A percentile compares a stretch with the other conserved stretches of the same genome.
These are phyloP conservation scores for Darevskia nairensis DNA, from an alignment of 2,797 vertebrate species.

Conservation along the genomic window DNA sequence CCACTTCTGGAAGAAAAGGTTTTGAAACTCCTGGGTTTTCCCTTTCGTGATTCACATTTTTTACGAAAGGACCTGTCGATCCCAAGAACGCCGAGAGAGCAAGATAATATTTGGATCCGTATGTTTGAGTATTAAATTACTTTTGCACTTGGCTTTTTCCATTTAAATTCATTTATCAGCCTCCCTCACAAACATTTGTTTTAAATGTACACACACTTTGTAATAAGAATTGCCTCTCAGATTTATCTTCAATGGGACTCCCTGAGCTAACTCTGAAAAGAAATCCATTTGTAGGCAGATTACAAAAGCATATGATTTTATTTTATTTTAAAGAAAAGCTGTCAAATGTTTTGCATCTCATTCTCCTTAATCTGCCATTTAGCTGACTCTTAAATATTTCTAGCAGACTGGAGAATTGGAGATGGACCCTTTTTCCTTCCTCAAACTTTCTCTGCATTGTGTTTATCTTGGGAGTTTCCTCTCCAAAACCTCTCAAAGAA, in stretches of 20 bases:
- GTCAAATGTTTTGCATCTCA: background rate
- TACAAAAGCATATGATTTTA: constrained; percentile 18
- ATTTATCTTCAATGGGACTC: constrained; percentile 12
- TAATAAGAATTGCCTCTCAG: background rate
- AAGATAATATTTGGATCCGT: no score
- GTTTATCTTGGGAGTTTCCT: background rate
- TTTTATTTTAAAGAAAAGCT: background rate
- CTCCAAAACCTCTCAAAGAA: background rate
- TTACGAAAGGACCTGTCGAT: background rate
- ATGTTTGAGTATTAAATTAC: background rate
- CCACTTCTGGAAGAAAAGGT: background rate
- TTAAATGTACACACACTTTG: background rate
- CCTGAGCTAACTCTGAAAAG: background rate
- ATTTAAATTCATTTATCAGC: background rate
- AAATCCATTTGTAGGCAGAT: constrained; percentile 3
- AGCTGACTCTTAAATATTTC: background rate
- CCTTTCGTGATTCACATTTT: background rate
- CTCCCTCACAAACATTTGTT: background rate
- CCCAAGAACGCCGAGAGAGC: background rate
- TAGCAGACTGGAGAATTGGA: background rate
- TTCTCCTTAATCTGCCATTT: background rate
- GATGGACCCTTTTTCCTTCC: background rate
- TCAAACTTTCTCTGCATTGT: background rate
- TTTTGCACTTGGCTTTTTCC: background rate
- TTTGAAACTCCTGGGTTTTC: background rate